Base-by-base conservation (phyloP, 2,888 invertebrate genomes). In the Allophyes oxyacanthae region DNA sequence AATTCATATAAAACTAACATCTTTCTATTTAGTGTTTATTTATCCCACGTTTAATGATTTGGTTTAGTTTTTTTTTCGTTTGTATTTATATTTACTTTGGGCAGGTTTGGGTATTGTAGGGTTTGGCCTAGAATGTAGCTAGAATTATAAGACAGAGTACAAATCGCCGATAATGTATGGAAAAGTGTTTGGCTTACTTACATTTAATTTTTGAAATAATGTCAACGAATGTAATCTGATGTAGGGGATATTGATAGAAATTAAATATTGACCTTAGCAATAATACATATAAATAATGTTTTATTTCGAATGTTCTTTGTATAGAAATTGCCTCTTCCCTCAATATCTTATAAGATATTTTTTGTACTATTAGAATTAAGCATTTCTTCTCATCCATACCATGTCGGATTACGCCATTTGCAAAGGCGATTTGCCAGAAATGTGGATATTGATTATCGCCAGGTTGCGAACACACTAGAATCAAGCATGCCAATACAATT, bases 221-320 rank as follows among this genome's bases (percentile, higher is more conserved):
- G 94, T 94, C 94, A 94, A 94, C 94, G 94, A 94, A 94, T 94
- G 92, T 94, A 94, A 94, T 94, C 94, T 92, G 94, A 91, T 81
- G 93, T 94, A 94, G 94, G 91, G 80, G 89, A 91, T 93, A 92
- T 89, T 90, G 86, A 91, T 89, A 92, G 92, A 90, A 92, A 92
- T 92, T 94, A 94, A 94, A 94, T 94, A 94, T 91, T 90, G 91
- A 91, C 89, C 91, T 93, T 94, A 94, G 94, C 94, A 94, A 94
- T 94, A 94, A 94, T 94, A 90, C 86, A 86, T 84, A 85, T 83
- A 79, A 76, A 81, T 79, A 84, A 79, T 87, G 84, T 89, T 89
- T 90, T 79, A 88, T 89, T 89, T 88, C 52, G 58, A 53, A n/a
- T 33, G 1, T 60, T 36, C 28, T 32, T 28, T 28, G 28, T 28